phyloP scores from a whole-genome alignment of 2,888 invertebrate genomes.

The Sinotaia quadrata region DNA sequence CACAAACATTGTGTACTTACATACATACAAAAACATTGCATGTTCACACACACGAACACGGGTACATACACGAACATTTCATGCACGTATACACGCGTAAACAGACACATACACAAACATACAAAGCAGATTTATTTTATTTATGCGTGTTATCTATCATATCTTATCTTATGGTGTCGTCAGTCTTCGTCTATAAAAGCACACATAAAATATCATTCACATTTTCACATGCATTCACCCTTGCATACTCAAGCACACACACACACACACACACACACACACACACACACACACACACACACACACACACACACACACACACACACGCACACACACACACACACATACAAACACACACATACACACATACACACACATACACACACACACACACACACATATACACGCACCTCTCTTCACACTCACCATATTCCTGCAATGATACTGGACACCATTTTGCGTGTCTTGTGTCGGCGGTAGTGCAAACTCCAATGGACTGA shows the following conservation, averaged over 20 bases:
- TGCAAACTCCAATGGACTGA: conserved; percentile 57
- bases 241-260: conserved; percentile 10
- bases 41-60: no score
- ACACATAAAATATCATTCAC: no score
- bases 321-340: conserved; percentile 15
- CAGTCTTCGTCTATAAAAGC: no score
- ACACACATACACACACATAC: conserved; percentile 6
- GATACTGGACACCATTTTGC: conserved; percentile 42
- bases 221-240: no score
- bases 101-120: no score
- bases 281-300: conserved; percentile 11
- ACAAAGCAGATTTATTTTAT: no score
- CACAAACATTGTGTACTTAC: no score
- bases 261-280: conserved; percentile 5
- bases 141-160: no score
- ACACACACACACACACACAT: conserved; percentile 9
- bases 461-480: conserved; percentile 54
- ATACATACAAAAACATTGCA: no score
- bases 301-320: conserved; percentile 17
- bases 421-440: neutral
- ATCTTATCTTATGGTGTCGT: no score
- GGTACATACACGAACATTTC: no score
- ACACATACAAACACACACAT: neutral
- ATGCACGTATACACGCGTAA: conserved; percentile 2
- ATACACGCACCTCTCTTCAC: neutral